These are phyloP conservation scores for Pardalotus punctatus DNA, from an alignment of 2,113 vertebrate species.

Conservation along the genomic window DNA sequence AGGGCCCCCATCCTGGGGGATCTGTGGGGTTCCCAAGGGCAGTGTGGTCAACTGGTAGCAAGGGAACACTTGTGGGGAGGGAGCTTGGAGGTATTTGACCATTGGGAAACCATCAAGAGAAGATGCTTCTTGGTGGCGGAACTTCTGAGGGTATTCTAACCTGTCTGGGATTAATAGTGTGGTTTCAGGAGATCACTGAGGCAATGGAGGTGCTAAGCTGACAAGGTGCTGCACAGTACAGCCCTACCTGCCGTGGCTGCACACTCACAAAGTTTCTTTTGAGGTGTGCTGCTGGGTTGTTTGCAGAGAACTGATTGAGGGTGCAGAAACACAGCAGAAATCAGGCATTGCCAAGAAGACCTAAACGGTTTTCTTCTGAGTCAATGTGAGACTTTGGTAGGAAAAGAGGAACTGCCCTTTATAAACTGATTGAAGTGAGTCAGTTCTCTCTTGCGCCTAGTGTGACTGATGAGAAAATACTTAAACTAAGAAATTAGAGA, in stretches of 20 bases:
- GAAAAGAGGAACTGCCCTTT: not conserved
- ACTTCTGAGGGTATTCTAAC: not conserved
- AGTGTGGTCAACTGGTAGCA: not conserved
- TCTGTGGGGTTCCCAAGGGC: not conserved
- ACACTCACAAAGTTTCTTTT: accelerated
- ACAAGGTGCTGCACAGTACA: not conserved
- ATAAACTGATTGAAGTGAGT: not conserved
- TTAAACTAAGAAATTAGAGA: not conserved
- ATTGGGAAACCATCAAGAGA: not conserved
- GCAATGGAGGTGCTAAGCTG: accelerated
- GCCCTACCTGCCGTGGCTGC: not conserved
- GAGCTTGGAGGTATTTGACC: not conserved
- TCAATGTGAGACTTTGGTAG: not conserved
- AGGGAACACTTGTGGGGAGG: not conserved
- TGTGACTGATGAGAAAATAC: not conserved
- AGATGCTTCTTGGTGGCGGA: not conserved
- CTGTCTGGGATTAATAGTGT: not conserved
- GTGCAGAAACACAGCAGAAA: not conserved
- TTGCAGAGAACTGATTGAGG: not conserved
- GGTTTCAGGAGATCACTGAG: not conserved
- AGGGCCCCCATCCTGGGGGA: not conserved
- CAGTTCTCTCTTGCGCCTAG: not conserved
- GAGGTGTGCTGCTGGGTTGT: not conserved
- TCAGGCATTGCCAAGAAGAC: not conserved
- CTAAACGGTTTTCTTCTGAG: not conserved